These are phyloP conservation scores for Falco peregrinus DNA, from an alignment of 2,797 vertebrate species.

Conservation along the genomic window DNA sequence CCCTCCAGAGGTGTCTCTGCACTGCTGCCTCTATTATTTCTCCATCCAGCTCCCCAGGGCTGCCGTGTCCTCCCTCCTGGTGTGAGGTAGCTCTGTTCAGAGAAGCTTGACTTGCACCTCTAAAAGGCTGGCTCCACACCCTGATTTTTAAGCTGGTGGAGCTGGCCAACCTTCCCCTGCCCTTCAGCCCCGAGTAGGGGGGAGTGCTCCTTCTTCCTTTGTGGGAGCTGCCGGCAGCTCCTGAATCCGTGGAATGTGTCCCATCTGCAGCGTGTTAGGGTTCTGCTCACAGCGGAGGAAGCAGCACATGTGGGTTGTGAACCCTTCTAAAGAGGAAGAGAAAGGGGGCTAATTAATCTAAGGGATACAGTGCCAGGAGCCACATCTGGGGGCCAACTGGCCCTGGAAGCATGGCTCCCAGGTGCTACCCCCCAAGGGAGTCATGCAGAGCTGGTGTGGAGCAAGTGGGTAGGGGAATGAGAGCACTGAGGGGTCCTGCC, in stretches of 20 bases:
- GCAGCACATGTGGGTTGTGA: constrained; percentile 65
- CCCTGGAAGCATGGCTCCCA: background rate
- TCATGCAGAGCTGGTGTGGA: background rate
- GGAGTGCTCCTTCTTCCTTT: constrained; percentile 1
- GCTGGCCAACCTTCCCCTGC: background rate
- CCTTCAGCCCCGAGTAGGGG: background rate
- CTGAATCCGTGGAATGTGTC: constrained; percentile 63
- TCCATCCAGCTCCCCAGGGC: background rate
- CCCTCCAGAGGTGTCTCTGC: background rate
- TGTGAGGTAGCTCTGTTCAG: background rate
- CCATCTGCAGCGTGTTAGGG: constrained; percentile 62
- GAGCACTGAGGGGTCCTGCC: background rate
- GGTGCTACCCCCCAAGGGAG: background rate
- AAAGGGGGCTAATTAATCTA: constrained; percentile 59
- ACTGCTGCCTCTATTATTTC: background rate
- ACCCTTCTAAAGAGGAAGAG: constrained; percentile 54
- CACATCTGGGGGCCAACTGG: constrained; percentile 63
- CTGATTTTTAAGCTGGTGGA: background rate
- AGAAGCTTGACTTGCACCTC: background rate
- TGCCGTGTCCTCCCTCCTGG: background rate
- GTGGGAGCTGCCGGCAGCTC: constrained; percentile 22
- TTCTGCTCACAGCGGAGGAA: constrained; percentile 15
- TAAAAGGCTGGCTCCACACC: background rate
- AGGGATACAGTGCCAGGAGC: constrained; percentile 48
- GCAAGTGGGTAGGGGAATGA: background rate